phyloP scores from a whole-genome alignment of 2,888 invertebrate genomes.

The Trachelus troglodyta region DNA sequence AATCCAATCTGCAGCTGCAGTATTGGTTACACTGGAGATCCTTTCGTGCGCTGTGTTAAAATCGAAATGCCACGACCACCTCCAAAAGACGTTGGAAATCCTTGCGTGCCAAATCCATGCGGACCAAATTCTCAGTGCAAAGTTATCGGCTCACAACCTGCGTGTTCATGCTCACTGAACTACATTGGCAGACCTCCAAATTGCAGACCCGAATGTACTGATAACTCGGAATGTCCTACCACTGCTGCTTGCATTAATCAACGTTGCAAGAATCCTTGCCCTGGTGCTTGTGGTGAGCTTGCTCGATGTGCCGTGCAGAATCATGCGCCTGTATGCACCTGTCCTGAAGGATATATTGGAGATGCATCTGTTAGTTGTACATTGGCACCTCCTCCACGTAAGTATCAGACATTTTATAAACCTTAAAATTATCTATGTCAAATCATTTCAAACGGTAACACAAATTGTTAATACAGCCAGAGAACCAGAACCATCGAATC shows the following conservation, averaged over 20 bases:
- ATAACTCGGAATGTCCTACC: slow-evolving; percentile 83
- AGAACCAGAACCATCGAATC: slow-evolving; percentile 68
- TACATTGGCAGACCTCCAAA: slow-evolving; percentile 88
- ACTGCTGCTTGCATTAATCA: slow-evolving; percentile 85
- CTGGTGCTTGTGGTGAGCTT: slow-evolving; percentile 81
- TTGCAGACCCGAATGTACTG: slow-evolving; percentile 86
- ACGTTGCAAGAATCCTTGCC: slow-evolving; percentile 86
- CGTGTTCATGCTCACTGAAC: slow-evolving; percentile 84
- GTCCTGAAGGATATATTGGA: slow-evolving; percentile 85
- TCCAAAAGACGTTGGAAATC: slow-evolving; percentile 69
- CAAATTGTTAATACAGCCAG: slow-evolving; percentile 7
- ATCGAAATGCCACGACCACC: slow-evolving; percentile 65
- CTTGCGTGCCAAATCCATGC: slow-evolving; percentile 85
- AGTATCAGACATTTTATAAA: slow-evolving; percentile 27
- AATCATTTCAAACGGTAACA: background rate
- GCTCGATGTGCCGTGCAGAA: slow-evolving; percentile 87
- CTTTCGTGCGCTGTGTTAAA: slow-evolving; percentile 76
- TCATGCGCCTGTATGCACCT: slow-evolving; percentile 84
- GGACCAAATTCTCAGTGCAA: slow-evolving; percentile 87
- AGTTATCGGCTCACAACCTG: slow-evolving; percentile 83
- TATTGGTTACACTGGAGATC: slow-evolving; percentile 83
- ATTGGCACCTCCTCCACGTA: slow-evolving; percentile 57
- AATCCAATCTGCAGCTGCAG: slow-evolving; percentile 89
- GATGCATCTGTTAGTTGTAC: slow-evolving; percentile 76
- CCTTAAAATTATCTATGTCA: background rate